Evolutionary conservation across 1,140 invertebrate species (phyloP).

Genomic region (Drosophila elegans): DNA sequence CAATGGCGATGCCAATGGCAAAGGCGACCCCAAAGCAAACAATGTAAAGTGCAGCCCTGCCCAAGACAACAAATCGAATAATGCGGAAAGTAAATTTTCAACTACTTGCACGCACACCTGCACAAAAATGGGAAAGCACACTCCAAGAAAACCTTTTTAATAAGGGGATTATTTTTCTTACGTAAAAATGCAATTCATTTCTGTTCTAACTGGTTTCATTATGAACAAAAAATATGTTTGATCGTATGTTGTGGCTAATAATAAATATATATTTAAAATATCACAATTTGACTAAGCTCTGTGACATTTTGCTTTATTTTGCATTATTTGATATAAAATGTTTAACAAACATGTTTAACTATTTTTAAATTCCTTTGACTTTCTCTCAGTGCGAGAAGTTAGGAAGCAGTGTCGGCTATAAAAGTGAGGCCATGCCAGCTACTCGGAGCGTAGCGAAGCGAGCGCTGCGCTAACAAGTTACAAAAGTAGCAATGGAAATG

Average conservation of each 20-base stretch:
- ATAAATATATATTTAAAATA: too few species aligned
- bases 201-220: too few species aligned
- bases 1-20: constrained; percentile 26
- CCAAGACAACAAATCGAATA: constrained; percentile 82
- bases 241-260: too few species aligned
- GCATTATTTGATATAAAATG: too few species aligned
- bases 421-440: constrained; percentile 32
- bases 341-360: too few species aligned
- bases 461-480: constrained; percentile 76
- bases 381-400: constrained; percentile 18
- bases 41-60: constrained; percentile 80
- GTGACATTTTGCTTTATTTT: too few species aligned
- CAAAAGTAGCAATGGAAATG: constrained; percentile 83
- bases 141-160: neutral
- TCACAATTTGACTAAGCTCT: too few species aligned
- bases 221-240: too few species aligned
- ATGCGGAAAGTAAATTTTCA: constrained; percentile 83
- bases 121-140: constrained; percentile 18
- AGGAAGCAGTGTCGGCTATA: constrained; percentile 48
- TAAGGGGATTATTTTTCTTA: too few species aligned
- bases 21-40: constrained; percentile 60
- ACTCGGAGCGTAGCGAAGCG: constrained; percentile 52
- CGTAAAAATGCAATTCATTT: too few species aligned
- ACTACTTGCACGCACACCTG: constrained; percentile 45
- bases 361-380: too few species aligned